A percentile compares a stretch with the other conserved stretches of the same genome.
phyloP scores from a whole-genome alignment of 2,113 vertebrate genomes.

The Saccopteryx bilineata region DNA sequence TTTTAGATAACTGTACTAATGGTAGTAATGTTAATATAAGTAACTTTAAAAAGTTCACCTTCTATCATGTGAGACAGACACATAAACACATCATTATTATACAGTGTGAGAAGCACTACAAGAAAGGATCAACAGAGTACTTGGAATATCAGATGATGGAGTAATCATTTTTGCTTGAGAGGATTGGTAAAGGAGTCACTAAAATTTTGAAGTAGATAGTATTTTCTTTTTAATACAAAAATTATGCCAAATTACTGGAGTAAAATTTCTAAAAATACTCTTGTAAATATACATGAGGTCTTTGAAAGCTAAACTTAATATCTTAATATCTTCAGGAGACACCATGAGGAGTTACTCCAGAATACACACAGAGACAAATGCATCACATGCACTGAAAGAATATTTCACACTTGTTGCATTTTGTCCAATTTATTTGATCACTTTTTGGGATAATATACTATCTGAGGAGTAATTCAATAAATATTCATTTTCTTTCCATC shows the following conservation, averaged over 20 bases:
- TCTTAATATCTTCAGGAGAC: constrained; percentile 16
- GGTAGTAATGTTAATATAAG: background rate
- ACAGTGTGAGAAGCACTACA: background rate
- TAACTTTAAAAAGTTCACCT: constrained; percentile 37
- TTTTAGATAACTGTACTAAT: background rate
- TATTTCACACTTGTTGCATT: background rate
- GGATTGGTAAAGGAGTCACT: constrained; percentile 45
- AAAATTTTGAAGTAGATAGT: constrained; percentile 44
- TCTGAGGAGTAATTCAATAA: background rate
- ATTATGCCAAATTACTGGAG: constrained; percentile 57
- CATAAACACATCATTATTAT: background rate
- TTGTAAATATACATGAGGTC: constrained; percentile 17
- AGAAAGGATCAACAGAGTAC: background rate
- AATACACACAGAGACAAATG: background rate
- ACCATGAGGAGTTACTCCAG: background rate
- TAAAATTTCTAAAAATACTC: constrained; percentile 59
- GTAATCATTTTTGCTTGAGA: constrained; percentile 1
- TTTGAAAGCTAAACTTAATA: constrained; percentile 36
- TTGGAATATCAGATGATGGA: constrained; percentile 23
- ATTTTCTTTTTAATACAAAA: constrained; percentile 69
- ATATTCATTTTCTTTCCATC: background rate
- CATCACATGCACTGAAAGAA: background rate
- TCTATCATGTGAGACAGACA: background rate
- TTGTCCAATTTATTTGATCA: background rate
- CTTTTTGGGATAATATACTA: background rate